Conservation (phyloP, 1,140 invertebrate species). For the Heliothis virescens region DNA sequence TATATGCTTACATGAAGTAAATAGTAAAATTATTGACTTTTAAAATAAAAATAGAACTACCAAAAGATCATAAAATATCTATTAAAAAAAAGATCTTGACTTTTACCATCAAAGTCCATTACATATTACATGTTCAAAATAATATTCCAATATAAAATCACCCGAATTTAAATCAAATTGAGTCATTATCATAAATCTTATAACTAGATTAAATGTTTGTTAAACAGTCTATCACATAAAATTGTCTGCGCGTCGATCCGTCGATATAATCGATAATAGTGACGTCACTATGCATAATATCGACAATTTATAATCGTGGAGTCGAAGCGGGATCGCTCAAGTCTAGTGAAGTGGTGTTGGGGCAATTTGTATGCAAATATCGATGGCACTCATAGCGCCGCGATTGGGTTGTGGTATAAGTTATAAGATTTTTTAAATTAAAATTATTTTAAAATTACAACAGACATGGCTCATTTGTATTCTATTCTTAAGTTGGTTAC, state of each 20-base stretch:
- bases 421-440: background rate
- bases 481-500: too few relatives aligned
- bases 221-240: background rate
- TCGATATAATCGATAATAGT: constrained; percentile 41
- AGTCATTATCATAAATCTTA: too few relatives aligned
- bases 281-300: constrained; percentile 61
- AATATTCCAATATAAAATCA: background rate
- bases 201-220: too few relatives aligned
- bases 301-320: constrained; percentile 71
- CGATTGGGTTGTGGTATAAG: constrained; percentile 21
- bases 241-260: background rate
- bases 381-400: constrained; percentile 63
- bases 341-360: constrained; percentile 64
- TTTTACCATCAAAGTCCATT: too few relatives aligned
- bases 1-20: too few relatives aligned
- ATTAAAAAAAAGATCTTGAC: too few relatives aligned
- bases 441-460: too few relatives aligned
- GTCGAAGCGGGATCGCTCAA: constrained; percentile 55
- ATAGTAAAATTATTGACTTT: too few relatives aligned
- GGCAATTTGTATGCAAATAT: constrained; percentile 78
- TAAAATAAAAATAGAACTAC: too few relatives aligned
- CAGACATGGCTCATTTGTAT: too few relatives aligned
- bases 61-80: too few relatives aligned
- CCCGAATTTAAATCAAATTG: too few relatives aligned
- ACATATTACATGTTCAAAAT: background rate